These are phyloP conservation scores for Uromys caudimaculatus DNA, from an alignment of 2,797 vertebrate species.

Conservation along the genomic window DNA sequence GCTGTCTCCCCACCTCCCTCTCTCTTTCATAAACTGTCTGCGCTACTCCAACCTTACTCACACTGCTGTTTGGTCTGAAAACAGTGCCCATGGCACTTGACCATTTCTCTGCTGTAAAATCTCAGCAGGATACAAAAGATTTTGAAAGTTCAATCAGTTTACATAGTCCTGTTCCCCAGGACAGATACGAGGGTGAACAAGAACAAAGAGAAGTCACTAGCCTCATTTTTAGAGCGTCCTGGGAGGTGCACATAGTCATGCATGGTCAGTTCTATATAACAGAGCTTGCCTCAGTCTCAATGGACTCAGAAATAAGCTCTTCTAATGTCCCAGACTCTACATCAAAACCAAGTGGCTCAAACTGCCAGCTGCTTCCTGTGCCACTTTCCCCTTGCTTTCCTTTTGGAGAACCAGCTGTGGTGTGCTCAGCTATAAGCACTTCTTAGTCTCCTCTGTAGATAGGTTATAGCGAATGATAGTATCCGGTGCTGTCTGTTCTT, in stretches of 20 bases:
- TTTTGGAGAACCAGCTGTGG: background rate
- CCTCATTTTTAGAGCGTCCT: background rate
- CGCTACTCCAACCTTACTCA: background rate
- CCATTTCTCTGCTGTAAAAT: background rate
- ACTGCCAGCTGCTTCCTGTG: background rate
- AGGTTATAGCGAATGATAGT: background rate
- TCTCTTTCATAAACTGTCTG: background rate
- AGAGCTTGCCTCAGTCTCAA: background rate
- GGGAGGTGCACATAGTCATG: background rate
- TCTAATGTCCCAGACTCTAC: background rate
- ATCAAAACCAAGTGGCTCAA: background rate
- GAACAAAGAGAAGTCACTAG: background rate
- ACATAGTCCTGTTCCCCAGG: background rate
- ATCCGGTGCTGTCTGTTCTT: background rate
- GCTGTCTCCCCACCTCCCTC: background rate
- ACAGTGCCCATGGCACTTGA: background rate
- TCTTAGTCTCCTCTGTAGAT: background rate
- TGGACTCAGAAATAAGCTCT: background rate
- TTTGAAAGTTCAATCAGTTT: background rate
- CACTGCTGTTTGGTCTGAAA: slow-evolving; percentile 1
- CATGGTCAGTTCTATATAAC: background rate
- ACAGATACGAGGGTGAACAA: background rate
- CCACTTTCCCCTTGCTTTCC: background rate
- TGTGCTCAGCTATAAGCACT: background rate
- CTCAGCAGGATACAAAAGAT: background rate